These are phyloP conservation scores for Catostylus mosaicus DNA, from an alignment of 30 jellyfish, hydroid and myxozoan genomes.

Conservation along the genomic window DNA sequence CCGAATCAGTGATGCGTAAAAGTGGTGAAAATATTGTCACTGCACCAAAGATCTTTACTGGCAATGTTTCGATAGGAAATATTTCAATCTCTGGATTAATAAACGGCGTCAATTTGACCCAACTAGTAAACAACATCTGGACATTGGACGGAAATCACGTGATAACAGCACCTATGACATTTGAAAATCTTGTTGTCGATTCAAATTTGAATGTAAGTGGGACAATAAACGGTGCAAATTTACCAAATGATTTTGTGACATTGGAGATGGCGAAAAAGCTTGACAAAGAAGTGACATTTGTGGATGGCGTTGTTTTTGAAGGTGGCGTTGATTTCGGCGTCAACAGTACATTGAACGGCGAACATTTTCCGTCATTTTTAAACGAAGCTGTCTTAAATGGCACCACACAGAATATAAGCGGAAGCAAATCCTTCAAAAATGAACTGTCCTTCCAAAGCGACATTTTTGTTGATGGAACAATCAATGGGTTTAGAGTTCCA, in stretches of 20 bases:
- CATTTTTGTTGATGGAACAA: constrained; percentile 44
- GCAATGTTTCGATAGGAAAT: constrained; percentile 44
- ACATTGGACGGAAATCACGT: constrained; percentile 48
- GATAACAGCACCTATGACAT: constrained; percentile 63
- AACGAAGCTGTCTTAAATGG: constrained; percentile 65
- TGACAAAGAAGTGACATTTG: constrained; percentile 14
- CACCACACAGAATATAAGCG: constrained; percentile 44
- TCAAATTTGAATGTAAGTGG: constrained; percentile 43
- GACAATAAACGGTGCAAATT: constrained; percentile 48
- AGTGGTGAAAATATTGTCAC: constrained; percentile 35
- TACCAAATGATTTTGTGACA: constrained; percentile 44
- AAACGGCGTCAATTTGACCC: constrained; percentile 41
- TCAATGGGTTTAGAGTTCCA: constrained; percentile 69
- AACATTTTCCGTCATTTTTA: constrained; percentile 48
- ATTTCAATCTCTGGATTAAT: constrained; percentile 29
- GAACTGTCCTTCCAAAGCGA: constrained; percentile 4
- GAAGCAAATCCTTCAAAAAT: constrained; percentile 28
- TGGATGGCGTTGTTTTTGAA: constrained; percentile 22
- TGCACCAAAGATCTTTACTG: constrained; percentile 49
- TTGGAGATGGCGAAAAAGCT: constrained; percentile 5
- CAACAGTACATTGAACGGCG: constrained; percentile 61
- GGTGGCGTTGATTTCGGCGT: constrained; percentile 9
- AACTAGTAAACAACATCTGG: constrained; percentile 21
- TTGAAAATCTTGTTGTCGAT: constrained; percentile 42
- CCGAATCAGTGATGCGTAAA: constrained; percentile 25